phyloP scores from a whole-genome alignment of 2,797 vertebrate species.

The Arrhamphus sclerolepis region DNA sequence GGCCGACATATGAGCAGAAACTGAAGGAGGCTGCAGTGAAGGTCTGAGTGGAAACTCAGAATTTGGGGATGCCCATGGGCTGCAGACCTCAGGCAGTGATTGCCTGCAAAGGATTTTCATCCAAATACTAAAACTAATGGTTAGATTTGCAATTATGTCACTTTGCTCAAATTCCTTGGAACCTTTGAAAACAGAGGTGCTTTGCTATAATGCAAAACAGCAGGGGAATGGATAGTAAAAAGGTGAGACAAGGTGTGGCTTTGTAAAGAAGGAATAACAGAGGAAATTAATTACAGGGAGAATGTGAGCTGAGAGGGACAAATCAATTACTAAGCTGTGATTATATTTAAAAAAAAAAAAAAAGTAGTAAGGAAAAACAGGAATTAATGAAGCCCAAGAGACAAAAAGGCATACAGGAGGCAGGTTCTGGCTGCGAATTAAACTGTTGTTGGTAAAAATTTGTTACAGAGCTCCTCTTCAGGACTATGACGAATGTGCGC shows the following conservation, averaged over 20 bases:
- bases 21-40: too few relatives aligned
- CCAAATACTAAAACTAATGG: too few relatives aligned
- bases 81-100: too few relatives aligned
- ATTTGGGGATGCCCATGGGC: too few relatives aligned
- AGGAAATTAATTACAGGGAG: conserved; percentile 52
- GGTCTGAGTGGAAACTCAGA: too few relatives aligned
- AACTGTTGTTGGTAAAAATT: conserved; percentile 35
- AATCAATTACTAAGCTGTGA: conserved; percentile 52
- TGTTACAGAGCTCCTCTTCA: conserved; percentile 21
- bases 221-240: not conserved
- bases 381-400: conserved; percentile 66
- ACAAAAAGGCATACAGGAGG: conserved; percentile 37
- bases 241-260: conserved; percentile 11
- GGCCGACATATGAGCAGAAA: too few relatives aligned
- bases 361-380: too few relatives aligned
- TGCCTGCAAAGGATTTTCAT: too few relatives aligned
- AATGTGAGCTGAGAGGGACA: conserved; percentile 35
- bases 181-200: too few relatives aligned
- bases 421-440: conserved; percentile 34
- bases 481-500: not conserved
- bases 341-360: conserved; percentile 61
- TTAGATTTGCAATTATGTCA: too few relatives aligned
- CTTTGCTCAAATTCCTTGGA: too few relatives aligned
- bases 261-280: conserved; percentile 10
- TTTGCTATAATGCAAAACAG: too few relatives aligned